phyloP scores from a whole-genome alignment of 2,797 vertebrate species.

The Peromyscus melanophrys region DNA sequence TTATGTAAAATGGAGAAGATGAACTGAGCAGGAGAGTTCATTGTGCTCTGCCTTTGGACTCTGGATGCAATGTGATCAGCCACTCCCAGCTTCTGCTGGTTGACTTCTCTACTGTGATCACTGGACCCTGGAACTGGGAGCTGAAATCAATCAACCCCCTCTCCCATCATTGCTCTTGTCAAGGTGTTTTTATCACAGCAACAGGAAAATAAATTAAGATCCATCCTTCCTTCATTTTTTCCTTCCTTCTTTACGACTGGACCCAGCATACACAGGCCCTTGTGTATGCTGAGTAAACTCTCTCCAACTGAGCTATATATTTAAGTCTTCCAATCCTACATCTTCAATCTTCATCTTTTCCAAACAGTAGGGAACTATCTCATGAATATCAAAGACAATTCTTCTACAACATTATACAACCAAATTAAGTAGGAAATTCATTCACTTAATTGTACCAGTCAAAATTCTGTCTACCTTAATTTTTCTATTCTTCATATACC shows the following conservation, averaged over 20 bases:
- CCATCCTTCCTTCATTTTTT: too few relatives aligned
- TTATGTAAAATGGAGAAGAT: not conserved
- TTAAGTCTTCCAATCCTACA: not conserved
- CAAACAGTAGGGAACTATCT: not conserved
- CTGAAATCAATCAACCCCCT: not conserved
- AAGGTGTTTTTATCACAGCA: not conserved
- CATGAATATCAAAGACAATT: not conserved
- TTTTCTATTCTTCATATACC: not conserved
- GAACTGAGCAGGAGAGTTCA: not conserved
- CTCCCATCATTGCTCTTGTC: not conserved
- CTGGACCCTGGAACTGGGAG: not conserved
- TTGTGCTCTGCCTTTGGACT: not conserved
- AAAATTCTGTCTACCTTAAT: not conserved
- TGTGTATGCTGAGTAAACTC: not conserved
- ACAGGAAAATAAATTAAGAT: not conserved
- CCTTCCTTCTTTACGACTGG: not conserved
- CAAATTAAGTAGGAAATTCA: slow-evolving; percentile 22
- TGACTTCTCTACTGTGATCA: not conserved
- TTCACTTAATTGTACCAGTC: not conserved
- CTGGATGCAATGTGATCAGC: not conserved
- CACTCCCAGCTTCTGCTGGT: not conserved
- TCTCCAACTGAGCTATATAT: not conserved
- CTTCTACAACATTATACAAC: not conserved
- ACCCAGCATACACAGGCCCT: not conserved
- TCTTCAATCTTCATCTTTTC: not conserved